These are phyloP conservation scores for Bombus pascuorum DNA, from an alignment of 1,140 invertebrate species.

Conservation along the genomic window DNA sequence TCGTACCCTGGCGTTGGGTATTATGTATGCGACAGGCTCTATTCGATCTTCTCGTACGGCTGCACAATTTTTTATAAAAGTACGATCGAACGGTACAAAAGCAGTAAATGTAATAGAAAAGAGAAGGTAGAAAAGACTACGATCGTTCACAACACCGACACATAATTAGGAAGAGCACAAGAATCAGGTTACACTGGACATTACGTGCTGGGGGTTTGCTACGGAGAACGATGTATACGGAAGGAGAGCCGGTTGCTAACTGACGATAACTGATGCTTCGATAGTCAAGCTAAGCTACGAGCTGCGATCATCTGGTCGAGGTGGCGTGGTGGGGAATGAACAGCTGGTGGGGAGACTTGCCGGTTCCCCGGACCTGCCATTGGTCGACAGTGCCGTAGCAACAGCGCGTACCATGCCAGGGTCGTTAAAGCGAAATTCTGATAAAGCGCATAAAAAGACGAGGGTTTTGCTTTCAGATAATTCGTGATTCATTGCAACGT, in stretches of 20 bases:
- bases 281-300: slow-evolving; percentile 60
- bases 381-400: slow-evolving; percentile 69
- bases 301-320: slow-evolving; percentile 77
- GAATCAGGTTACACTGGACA: slow-evolving; percentile 72
- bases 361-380: slow-evolving; percentile 58
- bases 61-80: neutral
- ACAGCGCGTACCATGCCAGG: neutral
- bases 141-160: slow-evolving; percentile 46
- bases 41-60: slow-evolving; percentile 7
- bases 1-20: slow-evolving; percentile 16
- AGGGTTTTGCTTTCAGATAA: neutral
- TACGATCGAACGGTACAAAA: neutral
- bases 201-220: slow-evolving; percentile 54
- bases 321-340: slow-evolving; percentile 6
- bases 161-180: slow-evolving; percentile 25
- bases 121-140: neutral
- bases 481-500: slow-evolving; percentile 2
- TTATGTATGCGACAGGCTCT: slow-evolving; percentile 1
- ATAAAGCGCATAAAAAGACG: slow-evolving; percentile 3
- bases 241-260: slow-evolving; percentile 81
- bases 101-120: neutral
- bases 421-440: neutral
- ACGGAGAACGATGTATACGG: slow-evolving; percentile 50
- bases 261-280: slow-evolving; percentile 73
- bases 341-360: slow-evolving; percentile 49